These are phyloP conservation scores for Vireo griseus DNA, from an alignment of 2,797 vertebrate species.

Conservation along the genomic window DNA sequence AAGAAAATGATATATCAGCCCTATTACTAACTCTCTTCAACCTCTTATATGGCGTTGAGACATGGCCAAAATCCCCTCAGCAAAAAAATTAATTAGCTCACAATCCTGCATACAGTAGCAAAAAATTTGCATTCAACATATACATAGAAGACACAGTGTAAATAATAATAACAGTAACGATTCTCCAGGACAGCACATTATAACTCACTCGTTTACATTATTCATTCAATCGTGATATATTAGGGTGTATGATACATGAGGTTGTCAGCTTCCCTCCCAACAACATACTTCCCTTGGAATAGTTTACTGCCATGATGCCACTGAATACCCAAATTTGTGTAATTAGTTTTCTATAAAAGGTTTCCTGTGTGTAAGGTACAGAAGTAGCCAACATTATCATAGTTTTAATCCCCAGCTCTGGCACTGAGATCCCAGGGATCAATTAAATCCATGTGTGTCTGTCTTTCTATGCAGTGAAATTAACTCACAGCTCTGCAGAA, in stretches of 20 bases:
- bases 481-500: not conserved
- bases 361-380: not conserved
- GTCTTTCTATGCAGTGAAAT: not conserved
- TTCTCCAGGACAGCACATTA: not conserved
- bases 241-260: conserved; percentile 35
- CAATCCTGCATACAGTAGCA: conserved; percentile 42
- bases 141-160: conserved; percentile 11
- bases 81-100: conserved; percentile 46
- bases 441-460: not conserved
- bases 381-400: not conserved
- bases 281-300: conserved; percentile 22
- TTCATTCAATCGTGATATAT: conserved; percentile 46
- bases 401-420: not conserved
- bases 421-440: not conserved
- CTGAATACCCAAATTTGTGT: conserved; percentile 29
- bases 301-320: conserved; percentile 23
- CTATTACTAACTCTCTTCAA: conserved; percentile 3
- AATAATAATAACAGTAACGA: conserved; percentile 34
- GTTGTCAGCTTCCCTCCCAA: conserved; percentile 30
- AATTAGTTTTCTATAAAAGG: not conserved
- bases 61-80: conserved; percentile 40
- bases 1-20: conserved; percentile 28
- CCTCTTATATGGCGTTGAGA: not conserved
- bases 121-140: conserved; percentile 31
- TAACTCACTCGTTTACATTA: conserved; percentile 51